Conservation (phyloP, 2,888 invertebrate species). For the Ganaspis brasiliensis region DNA sequence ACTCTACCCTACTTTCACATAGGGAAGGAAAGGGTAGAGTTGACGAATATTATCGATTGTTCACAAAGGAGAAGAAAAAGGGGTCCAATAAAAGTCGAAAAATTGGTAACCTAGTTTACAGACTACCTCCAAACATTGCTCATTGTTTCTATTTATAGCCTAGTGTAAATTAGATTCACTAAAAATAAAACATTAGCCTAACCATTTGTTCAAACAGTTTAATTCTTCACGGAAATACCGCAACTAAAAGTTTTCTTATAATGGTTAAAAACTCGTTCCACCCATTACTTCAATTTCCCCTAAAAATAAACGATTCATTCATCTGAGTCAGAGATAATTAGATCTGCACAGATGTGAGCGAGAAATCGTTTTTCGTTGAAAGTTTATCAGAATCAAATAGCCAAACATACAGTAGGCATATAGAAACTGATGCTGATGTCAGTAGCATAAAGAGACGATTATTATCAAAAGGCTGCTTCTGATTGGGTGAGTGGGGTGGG, state of each 20-base stretch:
- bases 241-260: not conserved
- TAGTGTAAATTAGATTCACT: no score
- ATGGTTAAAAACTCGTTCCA: not conserved
- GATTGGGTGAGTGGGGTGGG: conserved; percentile 38
- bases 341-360: conserved; percentile 28
- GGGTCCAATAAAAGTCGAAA: no score
- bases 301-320: not conserved
- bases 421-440: not conserved
- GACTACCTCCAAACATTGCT: no score
- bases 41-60: no score
- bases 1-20: no score
- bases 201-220: not conserved
- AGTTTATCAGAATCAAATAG: conserved; percentile 24
- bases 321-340: conserved; percentile 1
- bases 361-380: not conserved
- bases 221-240: not conserved
- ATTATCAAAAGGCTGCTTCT: conserved; percentile 54
- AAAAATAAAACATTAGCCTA: no score
- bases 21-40: no score
- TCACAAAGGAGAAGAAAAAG: no score
- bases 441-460: conserved; percentile 56
- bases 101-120: no score
- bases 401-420: not conserved
- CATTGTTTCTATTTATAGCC: no score
- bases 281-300: not conserved